phyloP scores from a whole-genome alignment of 1,140 invertebrate species.

The Pollicipes pollicipes region DNA sequence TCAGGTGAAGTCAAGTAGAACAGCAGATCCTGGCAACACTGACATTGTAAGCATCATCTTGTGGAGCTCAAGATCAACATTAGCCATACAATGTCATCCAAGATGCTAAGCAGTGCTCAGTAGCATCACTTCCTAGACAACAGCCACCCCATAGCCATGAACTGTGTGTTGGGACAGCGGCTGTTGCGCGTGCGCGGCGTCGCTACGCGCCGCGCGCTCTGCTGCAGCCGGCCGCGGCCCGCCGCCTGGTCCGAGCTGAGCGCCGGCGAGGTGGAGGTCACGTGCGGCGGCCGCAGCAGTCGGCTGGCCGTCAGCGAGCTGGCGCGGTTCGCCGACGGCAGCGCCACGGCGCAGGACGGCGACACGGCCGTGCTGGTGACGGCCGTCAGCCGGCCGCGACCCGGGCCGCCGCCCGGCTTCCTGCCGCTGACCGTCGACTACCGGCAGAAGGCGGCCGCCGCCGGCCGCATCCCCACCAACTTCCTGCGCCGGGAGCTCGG shows the following conservation, averaged over 20 bases:
- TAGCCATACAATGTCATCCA: too few relatives aligned
- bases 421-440: constrained; percentile 84
- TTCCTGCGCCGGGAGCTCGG: constrained; percentile 76
- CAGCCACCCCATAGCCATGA: too few relatives aligned
- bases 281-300: too few relatives aligned
- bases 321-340: constrained; percentile 23
- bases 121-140: too few relatives aligned
- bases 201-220: not conserved
- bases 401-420: constrained; percentile 34
- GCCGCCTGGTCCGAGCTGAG: not conserved
- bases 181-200: not conserved
- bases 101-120: too few relatives aligned
- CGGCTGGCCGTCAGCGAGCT: constrained; percentile 11
- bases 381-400: constrained; percentile 55
- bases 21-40: too few relatives aligned
- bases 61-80: too few relatives aligned
- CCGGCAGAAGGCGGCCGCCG: constrained; percentile 81
- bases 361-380: constrained; percentile 84
- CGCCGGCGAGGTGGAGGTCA: not conserved
- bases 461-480: constrained; percentile 91
- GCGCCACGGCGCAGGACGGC: constrained; percentile 34
- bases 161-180: too few relatives aligned
- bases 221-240: not conserved
- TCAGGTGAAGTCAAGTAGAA: too few relatives aligned
- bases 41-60: too few relatives aligned